These are phyloP conservation scores for Hippoglossus stenolepis DNA, from an alignment of 2,113 vertebrate genomes.

Conservation along the genomic window DNA sequence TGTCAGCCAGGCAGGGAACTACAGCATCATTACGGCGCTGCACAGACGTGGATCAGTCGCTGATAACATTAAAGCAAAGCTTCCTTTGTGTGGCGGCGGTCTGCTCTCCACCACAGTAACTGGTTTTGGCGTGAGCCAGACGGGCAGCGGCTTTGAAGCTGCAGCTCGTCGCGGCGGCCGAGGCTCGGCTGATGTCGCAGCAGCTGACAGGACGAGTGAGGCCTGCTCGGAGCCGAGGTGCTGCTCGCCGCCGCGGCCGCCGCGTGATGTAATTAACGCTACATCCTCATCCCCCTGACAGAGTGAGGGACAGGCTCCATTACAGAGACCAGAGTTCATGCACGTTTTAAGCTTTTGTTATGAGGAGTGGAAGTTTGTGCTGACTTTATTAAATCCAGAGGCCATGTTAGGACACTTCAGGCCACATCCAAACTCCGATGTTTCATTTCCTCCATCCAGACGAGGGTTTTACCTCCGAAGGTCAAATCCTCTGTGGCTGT, in stretches of 20 bases:
- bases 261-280: conserved; percentile 51
- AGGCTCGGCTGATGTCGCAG: conserved; percentile 33
- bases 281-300: background rate
- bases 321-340: too few relatives aligned
- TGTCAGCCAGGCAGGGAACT: conserved; percentile 25
- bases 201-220: too few relatives aligned
- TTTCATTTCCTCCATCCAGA: too few relatives aligned
- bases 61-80: conserved; percentile 91
- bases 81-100: conserved; percentile 85
- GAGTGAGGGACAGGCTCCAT: too few relatives aligned
- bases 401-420: too few relatives aligned
- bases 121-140: conserved; percentile 89
- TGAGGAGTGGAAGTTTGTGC: too few relatives aligned
- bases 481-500: too few relatives aligned
- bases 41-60: conserved; percentile 76
- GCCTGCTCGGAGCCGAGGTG: conserved; percentile 19
- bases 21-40: conserved; percentile 64
- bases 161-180: background rate
- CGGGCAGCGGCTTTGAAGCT: conserved; percentile 86
- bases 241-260: too few relatives aligned
- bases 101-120: conserved; percentile 87
- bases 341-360: too few relatives aligned
- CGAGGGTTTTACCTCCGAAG: too few relatives aligned
- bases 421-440: too few relatives aligned
- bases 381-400: too few relatives aligned